Evolutionary conservation across 2,888 invertebrate genomes (phyloP).

Genomic region (Pterostichus niger): DNA sequence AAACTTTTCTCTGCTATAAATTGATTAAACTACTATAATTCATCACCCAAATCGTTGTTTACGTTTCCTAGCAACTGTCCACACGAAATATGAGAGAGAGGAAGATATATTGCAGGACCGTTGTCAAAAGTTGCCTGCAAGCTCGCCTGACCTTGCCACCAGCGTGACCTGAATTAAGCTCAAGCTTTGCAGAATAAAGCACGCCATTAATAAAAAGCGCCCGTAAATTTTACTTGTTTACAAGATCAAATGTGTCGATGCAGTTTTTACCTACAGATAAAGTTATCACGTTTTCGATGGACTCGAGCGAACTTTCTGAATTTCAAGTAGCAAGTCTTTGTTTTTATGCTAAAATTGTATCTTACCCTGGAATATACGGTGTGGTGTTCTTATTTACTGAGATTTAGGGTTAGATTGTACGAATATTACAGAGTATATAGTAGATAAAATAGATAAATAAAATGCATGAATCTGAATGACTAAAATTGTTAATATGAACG

Average conservation of each 20-base stretch:
- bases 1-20: slow-evolving; percentile 12
- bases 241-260: slow-evolving; percentile 11
- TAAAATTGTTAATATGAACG: too few relatives aligned
- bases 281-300: slow-evolving; percentile 2
- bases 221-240: slow-evolving; percentile 30
- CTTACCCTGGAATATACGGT: neutral
- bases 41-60: slow-evolving; percentile 38
- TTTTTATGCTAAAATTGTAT: neutral
- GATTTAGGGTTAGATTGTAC: too few relatives aligned
- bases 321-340: neutral
- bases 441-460: too few relatives aligned
- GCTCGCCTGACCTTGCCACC: slow-evolving; percentile 31
- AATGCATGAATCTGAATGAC: too few relatives aligned
- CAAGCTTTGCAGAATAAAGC: slow-evolving; percentile 13
- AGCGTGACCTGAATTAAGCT: slow-evolving; percentile 46
- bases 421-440: too few relatives aligned
- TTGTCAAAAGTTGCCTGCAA: slow-evolving; percentile 33
- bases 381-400: neutral
- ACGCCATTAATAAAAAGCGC: slow-evolving; percentile 41
- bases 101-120: slow-evolving; percentile 8
- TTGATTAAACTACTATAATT: slow-evolving; percentile 27
- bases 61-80: slow-evolving; percentile 24
- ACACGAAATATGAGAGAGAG: neutral
- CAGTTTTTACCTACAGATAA: slow-evolving; percentile 2
- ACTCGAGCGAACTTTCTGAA: neutral